Percentiles rank a stretch among this genome's conserved stretches.
Evolutionary conservation across 2,113 vertebrate species (phyloP).

Genomic region (Micronycteris hirsuta): DNA sequence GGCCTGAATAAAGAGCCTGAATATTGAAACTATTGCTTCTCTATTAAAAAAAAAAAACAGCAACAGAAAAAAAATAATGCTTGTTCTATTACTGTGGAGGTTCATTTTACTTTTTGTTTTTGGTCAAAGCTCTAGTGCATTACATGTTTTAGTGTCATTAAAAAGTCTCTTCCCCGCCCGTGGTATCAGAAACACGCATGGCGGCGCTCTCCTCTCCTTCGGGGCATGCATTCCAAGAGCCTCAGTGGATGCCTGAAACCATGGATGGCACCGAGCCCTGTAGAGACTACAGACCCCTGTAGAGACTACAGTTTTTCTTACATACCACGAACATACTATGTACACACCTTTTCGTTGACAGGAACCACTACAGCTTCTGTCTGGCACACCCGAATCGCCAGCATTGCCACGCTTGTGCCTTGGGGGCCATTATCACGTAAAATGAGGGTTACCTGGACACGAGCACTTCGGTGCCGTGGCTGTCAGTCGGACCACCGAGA

Average conservation of each 20-base stretch:
- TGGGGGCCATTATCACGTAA: neutral
- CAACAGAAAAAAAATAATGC: neutral
- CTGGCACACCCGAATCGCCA: no score
- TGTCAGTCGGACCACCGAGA: neutral
- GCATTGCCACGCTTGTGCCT: neutral
- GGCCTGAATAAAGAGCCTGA: neutral
- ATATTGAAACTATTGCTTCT: neutral
- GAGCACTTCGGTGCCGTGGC: accelerated
- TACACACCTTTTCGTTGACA: neutral
- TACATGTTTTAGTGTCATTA: neutral
- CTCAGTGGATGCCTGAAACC: neutral
- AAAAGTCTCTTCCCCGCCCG: neutral
- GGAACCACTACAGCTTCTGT: neutral
- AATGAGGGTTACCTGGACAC: neutral
- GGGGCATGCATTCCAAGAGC: neutral
- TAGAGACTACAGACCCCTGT: no score
- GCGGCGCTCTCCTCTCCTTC: no score
- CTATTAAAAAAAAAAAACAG: neutral
- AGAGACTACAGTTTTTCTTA: neutral
- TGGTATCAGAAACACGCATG: neutral
- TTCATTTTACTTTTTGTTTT: neutral
- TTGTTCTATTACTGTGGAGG: neutral
- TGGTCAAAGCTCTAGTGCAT: neutral
- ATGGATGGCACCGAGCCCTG: neutral
- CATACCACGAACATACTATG: neutral